Percentiles rank a stretch among this genome's conserved stretches.
phyloP scores from a whole-genome alignment of 2,113 vertebrate species.

The Siniperca knerii region DNA sequence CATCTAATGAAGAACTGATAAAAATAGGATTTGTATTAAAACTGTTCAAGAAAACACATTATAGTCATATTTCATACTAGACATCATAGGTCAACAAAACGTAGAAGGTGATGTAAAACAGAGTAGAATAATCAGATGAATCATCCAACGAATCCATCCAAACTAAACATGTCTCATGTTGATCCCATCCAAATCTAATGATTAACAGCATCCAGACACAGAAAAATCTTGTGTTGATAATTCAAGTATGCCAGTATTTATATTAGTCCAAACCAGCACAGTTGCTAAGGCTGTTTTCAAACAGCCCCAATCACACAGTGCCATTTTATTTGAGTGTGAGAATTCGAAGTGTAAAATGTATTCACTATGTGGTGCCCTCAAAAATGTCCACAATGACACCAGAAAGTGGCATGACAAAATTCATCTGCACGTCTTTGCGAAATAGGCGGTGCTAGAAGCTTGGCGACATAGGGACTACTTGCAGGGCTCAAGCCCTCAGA shows the following conservation, averaged over 20 bases:
- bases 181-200: constrained; percentile 2
- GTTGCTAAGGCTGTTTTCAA: background rate
- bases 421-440: too few relatives aligned
- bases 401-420: too few relatives aligned
- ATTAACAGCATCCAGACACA: constrained; percentile 23
- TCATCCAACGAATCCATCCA: constrained; percentile 20
- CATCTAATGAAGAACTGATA: constrained; percentile 37
- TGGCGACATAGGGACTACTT: too few relatives aligned
- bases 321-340: background rate
- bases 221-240: constrained; percentile 6
- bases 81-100: constrained; percentile 1
- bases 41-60: background rate
- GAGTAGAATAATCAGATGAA: background rate
- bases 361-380: background rate
- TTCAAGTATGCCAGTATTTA: constrained; percentile 11
- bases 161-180: constrained; percentile 28
- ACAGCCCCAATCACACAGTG: background rate
- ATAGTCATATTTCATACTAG: background rate
- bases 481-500: too few relatives aligned
- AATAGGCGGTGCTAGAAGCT: too few relatives aligned
- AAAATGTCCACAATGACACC: too few relatives aligned
- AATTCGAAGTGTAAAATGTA: background rate
- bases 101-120: constrained; percentile 5
- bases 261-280: background rate
- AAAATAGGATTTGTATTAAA: constrained; percentile 7